These are phyloP conservation scores for Pseudomyrmex pallidus DNA, from an alignment of 1,140 invertebrate genomes.

Conservation along the genomic window DNA sequence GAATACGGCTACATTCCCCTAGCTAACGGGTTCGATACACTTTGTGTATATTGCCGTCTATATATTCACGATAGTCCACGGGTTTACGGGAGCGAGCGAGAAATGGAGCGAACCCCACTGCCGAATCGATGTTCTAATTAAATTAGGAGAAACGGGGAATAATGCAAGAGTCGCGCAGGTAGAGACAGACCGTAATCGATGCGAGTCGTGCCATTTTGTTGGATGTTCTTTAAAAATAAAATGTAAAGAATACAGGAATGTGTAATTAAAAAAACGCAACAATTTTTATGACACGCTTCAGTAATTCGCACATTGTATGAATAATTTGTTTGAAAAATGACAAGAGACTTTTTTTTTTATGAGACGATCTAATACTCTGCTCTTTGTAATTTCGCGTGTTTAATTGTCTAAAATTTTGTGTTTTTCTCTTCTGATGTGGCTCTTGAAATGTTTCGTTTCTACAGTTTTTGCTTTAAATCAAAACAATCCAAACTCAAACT, in stretches of 20 bases:
- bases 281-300: not conserved
- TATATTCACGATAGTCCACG: slow-evolving; percentile 1
- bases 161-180: slow-evolving; percentile 29
- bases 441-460: no score
- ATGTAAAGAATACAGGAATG: not conserved
- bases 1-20: not conserved
- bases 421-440: not conserved
- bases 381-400: not conserved
- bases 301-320: not conserved
- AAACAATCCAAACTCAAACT: slow-evolving; percentile 6
- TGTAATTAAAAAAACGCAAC: not conserved
- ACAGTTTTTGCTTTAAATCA: slow-evolving; percentile 9
- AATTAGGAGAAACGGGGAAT: slow-evolving; percentile 49
- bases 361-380: no score
- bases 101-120: not conserved
- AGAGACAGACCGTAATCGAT: slow-evolving; percentile 47
- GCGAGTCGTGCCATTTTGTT: not conserved
- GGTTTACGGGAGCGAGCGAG: slow-evolving; percentile 11
- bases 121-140: slow-evolving; percentile 41
- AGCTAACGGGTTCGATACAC: not conserved
- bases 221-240: not conserved
- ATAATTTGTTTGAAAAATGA: slow-evolving; percentile 4
- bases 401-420: not conserved
- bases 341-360: no score
- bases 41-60: not conserved